phyloP scores from a whole-genome alignment of 2,113 vertebrate species.

The Alosa alosa region DNA sequence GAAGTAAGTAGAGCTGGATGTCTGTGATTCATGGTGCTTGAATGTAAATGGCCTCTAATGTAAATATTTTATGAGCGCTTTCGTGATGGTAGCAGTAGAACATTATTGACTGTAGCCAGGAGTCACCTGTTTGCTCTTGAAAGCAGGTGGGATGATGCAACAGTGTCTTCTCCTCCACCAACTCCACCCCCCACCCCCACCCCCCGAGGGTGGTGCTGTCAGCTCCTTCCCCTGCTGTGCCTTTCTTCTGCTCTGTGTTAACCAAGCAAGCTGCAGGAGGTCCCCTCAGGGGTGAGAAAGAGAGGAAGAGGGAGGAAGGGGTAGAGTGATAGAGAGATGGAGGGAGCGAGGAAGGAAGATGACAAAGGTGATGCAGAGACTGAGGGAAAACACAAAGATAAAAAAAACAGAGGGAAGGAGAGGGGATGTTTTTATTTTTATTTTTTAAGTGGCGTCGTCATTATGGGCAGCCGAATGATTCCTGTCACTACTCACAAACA shows the following conservation, averaged over 20 bases:
- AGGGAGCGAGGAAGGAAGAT: background rate
- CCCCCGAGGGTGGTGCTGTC: background rate
- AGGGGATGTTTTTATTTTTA: background rate
- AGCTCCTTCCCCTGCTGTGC: background rate
- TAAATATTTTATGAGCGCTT: background rate
- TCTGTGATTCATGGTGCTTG: too few relatives aligned
- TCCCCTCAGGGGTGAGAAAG: background rate
- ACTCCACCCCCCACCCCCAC: background rate
- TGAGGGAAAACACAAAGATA: background rate
- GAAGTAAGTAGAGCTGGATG: too few relatives aligned
- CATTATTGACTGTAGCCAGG: background rate
- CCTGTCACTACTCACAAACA: background rate
- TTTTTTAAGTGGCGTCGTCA: background rate
- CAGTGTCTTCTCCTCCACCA: background rate
- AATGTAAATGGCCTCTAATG: too few relatives aligned
- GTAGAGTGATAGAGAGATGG: background rate
- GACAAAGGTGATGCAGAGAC: too few relatives aligned
- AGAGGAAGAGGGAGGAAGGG: background rate
- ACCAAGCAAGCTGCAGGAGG: constrained; percentile 1
- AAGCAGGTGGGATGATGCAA: constrained; percentile 5
- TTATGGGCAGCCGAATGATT: background rate
- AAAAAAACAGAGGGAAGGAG: background rate
- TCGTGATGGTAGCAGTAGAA: background rate
- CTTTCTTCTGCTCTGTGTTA: background rate
- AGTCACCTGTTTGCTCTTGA: background rate